phyloP scores from a whole-genome alignment of 2,113 vertebrate species.

The Grammomys dolichurus region DNA sequence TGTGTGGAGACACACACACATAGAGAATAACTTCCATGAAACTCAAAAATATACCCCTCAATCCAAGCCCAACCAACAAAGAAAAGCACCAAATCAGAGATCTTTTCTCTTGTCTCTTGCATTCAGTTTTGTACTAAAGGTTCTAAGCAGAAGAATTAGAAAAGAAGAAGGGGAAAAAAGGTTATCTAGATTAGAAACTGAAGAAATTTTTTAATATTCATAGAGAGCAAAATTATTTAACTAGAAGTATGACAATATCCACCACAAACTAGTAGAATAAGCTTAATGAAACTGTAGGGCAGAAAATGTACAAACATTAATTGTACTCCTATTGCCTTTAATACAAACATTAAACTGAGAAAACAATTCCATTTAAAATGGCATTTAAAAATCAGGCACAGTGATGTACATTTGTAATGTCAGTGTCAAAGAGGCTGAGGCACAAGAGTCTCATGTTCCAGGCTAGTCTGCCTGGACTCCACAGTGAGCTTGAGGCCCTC shows the following conservation, averaged over 20 bases:
- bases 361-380: background rate
- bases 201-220: background rate
- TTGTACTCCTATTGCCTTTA: background rate
- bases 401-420: background rate
- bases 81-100: background rate
- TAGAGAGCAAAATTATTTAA: background rate
- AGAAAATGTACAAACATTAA: background rate
- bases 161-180: background rate
- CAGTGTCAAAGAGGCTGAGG: too few relatives aligned
- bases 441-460: too few relatives aligned
- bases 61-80: background rate
- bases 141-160: background rate
- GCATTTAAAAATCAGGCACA: background rate
- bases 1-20: too few relatives aligned
- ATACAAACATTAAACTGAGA: slow-evolving; percentile 2
- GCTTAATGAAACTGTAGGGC: background rate
- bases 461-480: background rate
- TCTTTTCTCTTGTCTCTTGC: background rate
- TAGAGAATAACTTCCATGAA: background rate
- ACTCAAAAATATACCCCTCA: background rate
- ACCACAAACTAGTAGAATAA: background rate
- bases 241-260: background rate
- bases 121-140: background rate
- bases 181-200: background rate
- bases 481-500: background rate